Evolutionary conservation across 2,888 invertebrate species (phyloP).

Genomic region (Trissonchulus latispiculum): DNA sequence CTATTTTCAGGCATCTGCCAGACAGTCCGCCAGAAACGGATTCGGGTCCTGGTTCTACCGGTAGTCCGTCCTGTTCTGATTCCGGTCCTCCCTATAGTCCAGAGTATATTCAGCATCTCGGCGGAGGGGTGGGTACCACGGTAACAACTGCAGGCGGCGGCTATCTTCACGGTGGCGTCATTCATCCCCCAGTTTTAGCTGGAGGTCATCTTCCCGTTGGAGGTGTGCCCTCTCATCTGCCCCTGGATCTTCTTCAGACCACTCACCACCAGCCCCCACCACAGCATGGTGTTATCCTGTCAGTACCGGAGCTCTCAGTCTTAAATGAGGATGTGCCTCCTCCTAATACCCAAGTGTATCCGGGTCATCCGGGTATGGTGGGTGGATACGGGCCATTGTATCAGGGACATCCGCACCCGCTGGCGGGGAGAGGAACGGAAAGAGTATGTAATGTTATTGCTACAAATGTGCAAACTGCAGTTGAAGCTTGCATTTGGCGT

Average conservation of each 20-base stretch:
- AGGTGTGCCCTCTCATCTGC: no score
- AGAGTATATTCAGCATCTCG: background rate
- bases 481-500: no score
- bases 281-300: slow-evolving; percentile 20
- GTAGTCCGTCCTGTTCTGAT: slow-evolving; percentile 20
- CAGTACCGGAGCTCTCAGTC: background rate
- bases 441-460: no score
- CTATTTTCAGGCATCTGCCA: slow-evolving; percentile 14
- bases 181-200: slow-evolving; percentile 14
- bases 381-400: background rate
- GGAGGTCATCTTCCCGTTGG: background rate
- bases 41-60: slow-evolving; percentile 21
- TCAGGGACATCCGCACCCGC: background rate
- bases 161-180: background rate
- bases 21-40: slow-evolving; percentile 25
- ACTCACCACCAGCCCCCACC: no score
- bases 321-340: background rate
- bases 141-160: background rate
- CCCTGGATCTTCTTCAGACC: no score
- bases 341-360: background rate
- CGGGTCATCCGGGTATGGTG: background rate
- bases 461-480: no score
- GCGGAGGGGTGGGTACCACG: background rate
- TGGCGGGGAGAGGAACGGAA: no score
- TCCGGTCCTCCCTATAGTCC: slow-evolving; percentile 19